A percentile compares a stretch with the other conserved stretches of the same genome.
phyloP scores from a whole-genome alignment of 1,140 invertebrate genomes.

The Tenebrio molitor region DNA sequence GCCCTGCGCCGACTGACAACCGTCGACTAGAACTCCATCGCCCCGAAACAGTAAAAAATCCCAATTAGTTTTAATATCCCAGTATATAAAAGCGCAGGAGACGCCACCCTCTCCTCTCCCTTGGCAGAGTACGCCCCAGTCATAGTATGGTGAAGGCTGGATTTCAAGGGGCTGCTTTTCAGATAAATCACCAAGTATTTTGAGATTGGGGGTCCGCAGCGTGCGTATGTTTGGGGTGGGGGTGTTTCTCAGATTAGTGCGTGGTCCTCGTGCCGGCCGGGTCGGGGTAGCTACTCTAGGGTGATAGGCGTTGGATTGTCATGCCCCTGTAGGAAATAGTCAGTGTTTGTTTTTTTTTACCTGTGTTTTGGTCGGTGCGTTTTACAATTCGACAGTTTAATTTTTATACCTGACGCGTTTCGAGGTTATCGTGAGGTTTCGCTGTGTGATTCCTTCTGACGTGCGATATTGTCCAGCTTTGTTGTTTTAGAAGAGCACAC shows the following conservation, averaged over 20 bases:
- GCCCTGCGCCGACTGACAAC: not conserved
- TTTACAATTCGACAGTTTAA: not conserved
- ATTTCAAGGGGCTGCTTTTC: constrained; percentile 41
- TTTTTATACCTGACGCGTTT: constrained; percentile 8
- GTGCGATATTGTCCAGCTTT: too few relatives aligned
- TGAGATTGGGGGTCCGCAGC: constrained; percentile 35
- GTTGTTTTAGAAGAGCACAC: not conserved
- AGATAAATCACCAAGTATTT: constrained; percentile 44
- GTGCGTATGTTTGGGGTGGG: constrained; percentile 41
- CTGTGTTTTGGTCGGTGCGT: constrained; percentile 5
- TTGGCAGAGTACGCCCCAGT: constrained; percentile 17
- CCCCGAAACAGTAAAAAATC: constrained; percentile 13
- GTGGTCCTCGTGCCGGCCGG: constrained; percentile 44
- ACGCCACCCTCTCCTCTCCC: not conserved
- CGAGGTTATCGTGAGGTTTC: not conserved
- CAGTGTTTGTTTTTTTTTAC: constrained; percentile 42
- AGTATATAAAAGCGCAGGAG: not conserved
- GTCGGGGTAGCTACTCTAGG: constrained; percentile 24
- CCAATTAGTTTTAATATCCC: constrained; percentile 30
- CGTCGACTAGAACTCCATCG: too few relatives aligned
- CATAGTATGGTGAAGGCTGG: constrained; percentile 25
- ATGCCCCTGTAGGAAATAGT: constrained; percentile 37
- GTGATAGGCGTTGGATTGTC: constrained; percentile 42
- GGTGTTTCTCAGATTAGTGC: constrained; percentile 46
- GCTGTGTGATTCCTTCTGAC: not conserved